Evolutionary conservation across 2,113 vertebrate genomes (phyloP), one percentile per base, ranked within the genome.

Genomic region (Tyto alba): DNA sequence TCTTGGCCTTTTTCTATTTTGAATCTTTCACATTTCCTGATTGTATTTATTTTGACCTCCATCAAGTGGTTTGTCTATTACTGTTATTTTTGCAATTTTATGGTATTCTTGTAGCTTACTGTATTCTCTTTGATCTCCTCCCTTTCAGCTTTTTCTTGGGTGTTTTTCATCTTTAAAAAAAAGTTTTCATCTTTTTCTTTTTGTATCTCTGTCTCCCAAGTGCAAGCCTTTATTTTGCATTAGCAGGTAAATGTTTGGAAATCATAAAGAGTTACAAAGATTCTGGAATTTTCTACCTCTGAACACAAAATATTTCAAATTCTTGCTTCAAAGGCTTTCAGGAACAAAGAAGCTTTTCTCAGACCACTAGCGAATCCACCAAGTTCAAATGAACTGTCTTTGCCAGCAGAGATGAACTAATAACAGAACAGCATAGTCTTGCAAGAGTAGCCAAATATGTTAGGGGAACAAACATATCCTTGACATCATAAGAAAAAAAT

Each of bases 341-440:
- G 95, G 97, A 98, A 98, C 97, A 98, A 98, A 98, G 97, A 86
- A 74, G 56, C 96, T 97, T 98, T 98, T 98, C 94, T 97, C 88
- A 97, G 95, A 85, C 95, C 89, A 93, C 91, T 95, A 93, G 95
- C 75, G 63, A 97, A 97, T 93, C 80, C 96, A 92, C 92, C 91
- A 91, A 94, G 95, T 97, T 97, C 95, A 97, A 92, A 93, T 95
- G 95, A 96, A 93, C 93, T 82, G 82, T 90, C 97, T 97, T 97
- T 97, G 97, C 98, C 96, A 97, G 97, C 89, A 97, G 97, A 98
- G 97, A 97, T 41, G 94, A 98, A 95, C 97, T 98, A 98, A 98
- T 96, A 97, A 97, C 97, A 97, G 94, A 97, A 96, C 69, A 96
- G 95, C 88, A 90, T 79, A 88, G 93, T 93, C 97, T 97, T 97